These are phyloP conservation scores for Nephotettix cincticeps DNA, from an alignment of 1,140 invertebrate species.

Conservation along the genomic window DNA sequence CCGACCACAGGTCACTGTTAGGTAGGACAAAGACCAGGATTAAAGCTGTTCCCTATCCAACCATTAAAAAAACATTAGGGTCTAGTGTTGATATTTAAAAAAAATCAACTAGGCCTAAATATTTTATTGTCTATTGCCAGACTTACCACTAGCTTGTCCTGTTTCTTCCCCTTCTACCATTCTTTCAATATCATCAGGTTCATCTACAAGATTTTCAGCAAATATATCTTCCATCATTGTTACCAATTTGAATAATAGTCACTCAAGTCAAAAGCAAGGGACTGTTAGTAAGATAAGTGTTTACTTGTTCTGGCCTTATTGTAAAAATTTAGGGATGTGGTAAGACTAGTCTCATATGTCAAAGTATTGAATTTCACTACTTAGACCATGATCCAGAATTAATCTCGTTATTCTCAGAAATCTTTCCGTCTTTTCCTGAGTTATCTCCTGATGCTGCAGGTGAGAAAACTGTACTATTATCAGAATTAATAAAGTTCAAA, in stretches of 20 bases:
- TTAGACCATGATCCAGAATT: not conserved
- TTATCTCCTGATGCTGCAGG: not conserved
- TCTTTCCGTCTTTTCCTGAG: not conserved
- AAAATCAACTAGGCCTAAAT: too few species aligned
- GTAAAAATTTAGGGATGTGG: not conserved
- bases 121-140: too few species aligned
- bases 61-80: too few species aligned
- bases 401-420: not conserved
- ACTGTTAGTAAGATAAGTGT: not conserved
- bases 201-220: not conserved
- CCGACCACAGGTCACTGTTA: too few species aligned
- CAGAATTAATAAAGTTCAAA: constrained; percentile 35
- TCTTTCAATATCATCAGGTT: not conserved
- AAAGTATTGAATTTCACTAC: not conserved
- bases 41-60: too few species aligned
- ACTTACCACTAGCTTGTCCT: constrained; percentile 33
- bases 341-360: not conserved
- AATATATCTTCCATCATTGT: constrained; percentile 2
- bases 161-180: constrained; percentile 17
- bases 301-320: not conserved
- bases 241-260: too few species aligned
- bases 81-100: too few species aligned
- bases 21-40: too few species aligned
- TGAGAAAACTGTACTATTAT: not conserved
- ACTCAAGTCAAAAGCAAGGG: too few species aligned